These are phyloP conservation scores for Pterocles orientalis DNA, from an alignment of 2,113 vertebrate genomes.

Conservation along the genomic window DNA sequence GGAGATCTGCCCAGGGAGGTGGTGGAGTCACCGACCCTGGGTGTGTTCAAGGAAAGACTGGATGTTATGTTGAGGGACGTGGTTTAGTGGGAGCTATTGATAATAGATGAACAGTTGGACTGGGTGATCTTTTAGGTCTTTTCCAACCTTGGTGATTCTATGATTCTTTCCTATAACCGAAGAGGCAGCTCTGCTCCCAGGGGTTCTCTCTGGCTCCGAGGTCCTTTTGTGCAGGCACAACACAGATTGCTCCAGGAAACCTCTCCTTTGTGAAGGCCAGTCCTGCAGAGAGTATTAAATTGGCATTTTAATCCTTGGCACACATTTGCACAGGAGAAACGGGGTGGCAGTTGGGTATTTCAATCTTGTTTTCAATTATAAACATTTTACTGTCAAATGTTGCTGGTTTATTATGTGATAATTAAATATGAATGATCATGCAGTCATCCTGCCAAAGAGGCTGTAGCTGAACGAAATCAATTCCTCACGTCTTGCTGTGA, in stretches of 20 bases:
- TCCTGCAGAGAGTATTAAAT: background rate
- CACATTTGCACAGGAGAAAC: background rate
- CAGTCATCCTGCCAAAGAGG: conserved; percentile 31
- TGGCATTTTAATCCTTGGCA: background rate
- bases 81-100: no score
- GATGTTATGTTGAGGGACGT: no score
- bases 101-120: no score
- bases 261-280: background rate
- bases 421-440: conserved; percentile 49
- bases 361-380: conserved; percentile 55
- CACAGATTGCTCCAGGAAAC: background rate
- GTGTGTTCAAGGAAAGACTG: no score
- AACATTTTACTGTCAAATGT: conserved; percentile 19
- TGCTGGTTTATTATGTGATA: conserved; percentile 52
- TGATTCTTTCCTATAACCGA: fast-evolving
- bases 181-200: background rate
- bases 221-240: background rate
- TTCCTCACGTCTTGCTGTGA: conserved; percentile 10
- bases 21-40: no score
- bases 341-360: background rate
- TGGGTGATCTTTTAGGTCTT: no score
- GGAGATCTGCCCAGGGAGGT: background rate
- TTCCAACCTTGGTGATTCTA: no score
- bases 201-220: background rate
- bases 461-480: background rate